phyloP scores from a whole-genome alignment of 23 tunicate genomes.

The Diplosoma virens region DNA sequence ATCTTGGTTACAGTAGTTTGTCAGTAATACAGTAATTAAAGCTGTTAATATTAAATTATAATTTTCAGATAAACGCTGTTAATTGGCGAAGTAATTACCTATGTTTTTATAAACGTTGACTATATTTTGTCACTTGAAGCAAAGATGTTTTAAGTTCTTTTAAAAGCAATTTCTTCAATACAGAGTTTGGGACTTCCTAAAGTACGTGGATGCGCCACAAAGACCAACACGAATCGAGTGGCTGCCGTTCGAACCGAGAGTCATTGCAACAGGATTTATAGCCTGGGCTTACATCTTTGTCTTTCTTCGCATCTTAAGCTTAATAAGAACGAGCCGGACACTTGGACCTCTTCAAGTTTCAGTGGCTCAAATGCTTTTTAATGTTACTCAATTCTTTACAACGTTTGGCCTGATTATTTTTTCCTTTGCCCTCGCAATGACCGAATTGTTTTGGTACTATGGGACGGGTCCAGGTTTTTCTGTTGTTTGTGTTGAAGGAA shows the following conservation, averaged over 20 bases:
- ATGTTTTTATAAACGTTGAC: too few relatives aligned
- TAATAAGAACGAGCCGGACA: conserved; percentile 35
- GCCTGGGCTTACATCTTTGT: conserved; percentile 73
- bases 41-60: too few relatives aligned
- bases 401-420: conserved; percentile 63
- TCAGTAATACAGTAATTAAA: too few relatives aligned
- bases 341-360: conserved; percentile 89
- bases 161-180: background rate
- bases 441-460: conserved; percentile 82
- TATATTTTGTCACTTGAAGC: too few relatives aligned
- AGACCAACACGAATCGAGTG: conserved; percentile 33
- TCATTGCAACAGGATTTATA: conserved; percentile 46
- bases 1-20: too few relatives aligned
- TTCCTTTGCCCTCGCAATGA: conserved; percentile 84
- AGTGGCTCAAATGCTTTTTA: conserved; percentile 66
- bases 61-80: too few relatives aligned
- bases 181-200: conserved; percentile 26
- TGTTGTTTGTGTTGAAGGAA: background rate
- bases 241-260: conserved; percentile 49
- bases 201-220: background rate
- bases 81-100: too few relatives aligned
- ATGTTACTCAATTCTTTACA: conserved; percentile 64
- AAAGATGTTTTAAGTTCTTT: too few relatives aligned
- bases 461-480: conserved; percentile 43
- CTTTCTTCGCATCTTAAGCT: conserved; percentile 58